Evolutionary conservation across 2,797 vertebrate genomes (phyloP).

Genomic region (Furcifer pardalis): DNA sequence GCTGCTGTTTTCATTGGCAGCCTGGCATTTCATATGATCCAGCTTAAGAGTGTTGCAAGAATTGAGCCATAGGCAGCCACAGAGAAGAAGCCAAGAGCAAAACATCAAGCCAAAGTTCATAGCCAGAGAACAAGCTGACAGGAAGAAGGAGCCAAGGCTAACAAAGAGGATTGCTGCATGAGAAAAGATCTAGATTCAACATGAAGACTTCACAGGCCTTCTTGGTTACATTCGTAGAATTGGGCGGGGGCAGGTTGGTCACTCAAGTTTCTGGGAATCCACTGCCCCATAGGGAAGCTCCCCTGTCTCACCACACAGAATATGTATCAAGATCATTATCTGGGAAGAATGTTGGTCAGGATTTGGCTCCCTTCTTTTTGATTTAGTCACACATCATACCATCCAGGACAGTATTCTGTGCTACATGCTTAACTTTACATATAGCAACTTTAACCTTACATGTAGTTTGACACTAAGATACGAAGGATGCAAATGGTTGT

Average conservation of each 20-base stretch:
- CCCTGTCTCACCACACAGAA: background rate
- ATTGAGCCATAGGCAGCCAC: background rate
- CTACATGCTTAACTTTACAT: background rate
- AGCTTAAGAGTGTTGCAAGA: background rate
- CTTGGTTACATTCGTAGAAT: background rate
- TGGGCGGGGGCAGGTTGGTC: background rate
- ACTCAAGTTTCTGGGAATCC: background rate
- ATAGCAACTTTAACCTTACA: too few relatives aligned
- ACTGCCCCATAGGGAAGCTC: background rate
- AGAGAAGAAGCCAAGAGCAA: background rate
- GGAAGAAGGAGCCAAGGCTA: background rate
- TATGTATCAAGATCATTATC: background rate
- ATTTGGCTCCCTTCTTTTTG: background rate
- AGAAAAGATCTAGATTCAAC: background rate
- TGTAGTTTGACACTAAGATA: background rate
- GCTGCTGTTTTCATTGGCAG: background rate
- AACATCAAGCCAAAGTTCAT: background rate
- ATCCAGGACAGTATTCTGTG: background rate
- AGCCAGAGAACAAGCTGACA: conserved; percentile 2
- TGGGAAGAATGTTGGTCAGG: background rate
- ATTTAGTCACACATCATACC: background rate
- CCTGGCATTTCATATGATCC: background rate
- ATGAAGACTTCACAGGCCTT: background rate
- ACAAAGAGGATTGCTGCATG: background rate
- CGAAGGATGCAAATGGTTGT: background rate